These are phyloP conservation scores for Caenorhabditis sp. DNA, from an alignment of 2,888 invertebrate species.

Conservation along the genomic window DNA sequence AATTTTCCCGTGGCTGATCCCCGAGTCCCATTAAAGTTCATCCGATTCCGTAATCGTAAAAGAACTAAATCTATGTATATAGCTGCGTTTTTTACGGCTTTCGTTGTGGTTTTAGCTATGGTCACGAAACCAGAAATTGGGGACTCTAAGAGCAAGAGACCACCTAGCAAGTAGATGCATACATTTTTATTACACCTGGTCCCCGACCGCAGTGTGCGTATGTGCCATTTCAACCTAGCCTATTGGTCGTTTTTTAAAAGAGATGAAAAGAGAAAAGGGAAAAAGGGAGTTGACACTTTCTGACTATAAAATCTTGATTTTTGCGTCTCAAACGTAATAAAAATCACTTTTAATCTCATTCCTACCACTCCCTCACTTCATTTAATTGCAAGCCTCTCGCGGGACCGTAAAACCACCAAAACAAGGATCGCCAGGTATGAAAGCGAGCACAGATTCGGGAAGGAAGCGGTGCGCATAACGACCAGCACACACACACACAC, in stretches of 20 bases:
- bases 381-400: background rate
- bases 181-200: constrained; percentile 2
- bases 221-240: background rate
- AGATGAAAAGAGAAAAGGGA: too few species aligned
- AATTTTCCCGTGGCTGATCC: background rate
- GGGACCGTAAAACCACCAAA: constrained; percentile 10
- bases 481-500: too few species aligned
- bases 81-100: background rate
- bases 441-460: too few species aligned
- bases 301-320: too few species aligned
- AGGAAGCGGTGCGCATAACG: too few species aligned
- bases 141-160: background rate
- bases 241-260: too few species aligned
- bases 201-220: background rate
- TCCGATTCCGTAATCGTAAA: background rate
- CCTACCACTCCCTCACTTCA: background rate
- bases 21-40: constrained; percentile 3
- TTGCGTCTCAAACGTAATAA: too few species aligned
- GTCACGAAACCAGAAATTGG: background rate
- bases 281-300: too few species aligned
- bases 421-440: background rate
- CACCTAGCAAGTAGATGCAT: background rate
- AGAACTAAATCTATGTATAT: background rate
- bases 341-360: background rate
- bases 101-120: too few species aligned